These are phyloP conservation scores for Eulemur mongoz DNA, from an alignment of 2,797 vertebrate species.

Conservation along the genomic window DNA sequence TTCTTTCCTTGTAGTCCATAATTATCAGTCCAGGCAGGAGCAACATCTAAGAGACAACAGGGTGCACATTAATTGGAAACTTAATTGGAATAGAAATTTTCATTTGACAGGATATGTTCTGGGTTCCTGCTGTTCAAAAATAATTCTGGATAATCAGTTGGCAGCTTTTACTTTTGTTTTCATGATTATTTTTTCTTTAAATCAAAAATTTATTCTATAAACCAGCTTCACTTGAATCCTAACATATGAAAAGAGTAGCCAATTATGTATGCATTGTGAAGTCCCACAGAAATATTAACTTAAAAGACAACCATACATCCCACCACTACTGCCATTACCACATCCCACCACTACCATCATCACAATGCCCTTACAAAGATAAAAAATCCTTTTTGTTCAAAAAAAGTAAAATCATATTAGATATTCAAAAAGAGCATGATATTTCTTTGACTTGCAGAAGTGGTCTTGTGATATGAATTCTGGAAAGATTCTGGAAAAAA, in stretches of 20 bases:
- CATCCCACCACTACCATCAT: neutral
- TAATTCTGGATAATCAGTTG: constrained; percentile 78
- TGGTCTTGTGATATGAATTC: neutral
- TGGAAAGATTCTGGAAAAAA: constrained; percentile 49
- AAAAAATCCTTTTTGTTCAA: neutral
- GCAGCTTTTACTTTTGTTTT: constrained; percentile 66
- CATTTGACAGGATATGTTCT: constrained; percentile 73
- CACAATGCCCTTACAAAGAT: neutral
- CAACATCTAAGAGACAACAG: constrained; percentile 78
- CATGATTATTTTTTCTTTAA: constrained; percentile 44
- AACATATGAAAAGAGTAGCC: neutral
- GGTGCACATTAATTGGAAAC: constrained; percentile 67
- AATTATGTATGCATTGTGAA: constrained; percentile 32
- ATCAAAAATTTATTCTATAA: constrained; percentile 55
- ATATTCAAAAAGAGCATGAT: constrained; percentile 24
- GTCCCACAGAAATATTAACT: neutral
- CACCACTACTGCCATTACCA: neutral
- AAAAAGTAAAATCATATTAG: constrained; percentile 4
- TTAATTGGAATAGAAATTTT: constrained; percentile 65
- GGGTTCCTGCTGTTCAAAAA: constrained; percentile 74
- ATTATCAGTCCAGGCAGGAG: constrained; percentile 71
- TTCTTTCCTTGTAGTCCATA: constrained; percentile 80
- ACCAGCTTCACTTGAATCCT: constrained; percentile 33
- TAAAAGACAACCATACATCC: constrained; percentile 6
- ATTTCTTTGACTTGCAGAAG: constrained; percentile 19